Percentiles rank a stretch among this genome's conserved stretches.
These are phyloP conservation scores for Galago senegalensis DNA, from an alignment of 2,797 vertebrate genomes.

Conservation along the genomic window DNA sequence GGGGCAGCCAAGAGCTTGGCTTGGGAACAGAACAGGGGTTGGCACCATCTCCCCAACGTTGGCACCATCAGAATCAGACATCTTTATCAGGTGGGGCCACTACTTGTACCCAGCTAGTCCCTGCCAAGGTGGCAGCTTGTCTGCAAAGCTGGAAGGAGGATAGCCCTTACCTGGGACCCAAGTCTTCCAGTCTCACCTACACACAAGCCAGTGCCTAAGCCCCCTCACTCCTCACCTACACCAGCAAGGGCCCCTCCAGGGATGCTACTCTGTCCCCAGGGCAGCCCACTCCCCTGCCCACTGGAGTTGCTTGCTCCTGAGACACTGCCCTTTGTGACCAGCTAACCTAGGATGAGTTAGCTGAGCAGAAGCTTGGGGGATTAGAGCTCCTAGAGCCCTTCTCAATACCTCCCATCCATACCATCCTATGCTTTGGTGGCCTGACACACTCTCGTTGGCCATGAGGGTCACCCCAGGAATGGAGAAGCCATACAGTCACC, in stretches of 20 bases:
- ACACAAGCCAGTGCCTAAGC: background rate
- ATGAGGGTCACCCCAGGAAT: background rate
- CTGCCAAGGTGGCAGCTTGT: fast-evolving
- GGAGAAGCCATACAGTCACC: background rate
- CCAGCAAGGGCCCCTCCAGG: background rate
- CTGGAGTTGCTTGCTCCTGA: background rate
- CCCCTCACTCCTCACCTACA: background rate
- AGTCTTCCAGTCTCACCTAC: background rate
- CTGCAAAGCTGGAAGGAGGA: background rate
- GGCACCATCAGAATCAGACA: background rate
- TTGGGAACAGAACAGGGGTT: background rate
- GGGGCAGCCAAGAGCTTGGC: background rate
- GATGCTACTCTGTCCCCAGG: too few relatives aligned
- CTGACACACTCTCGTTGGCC: background rate
- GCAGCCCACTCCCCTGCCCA: background rate
- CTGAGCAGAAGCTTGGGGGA: background rate
- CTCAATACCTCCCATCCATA: background rate
- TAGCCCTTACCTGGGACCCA: background rate
- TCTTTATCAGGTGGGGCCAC: background rate
- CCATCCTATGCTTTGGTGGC: background rate
- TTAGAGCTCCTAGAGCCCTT: background rate
- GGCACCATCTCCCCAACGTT: background rate
- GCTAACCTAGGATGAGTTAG: background rate
- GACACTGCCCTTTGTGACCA: background rate
- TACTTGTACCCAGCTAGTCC: background rate